A percentile compares a stretch with the other conserved stretches of the same genome.
These are phyloP conservation scores for Leptarthrus brevirostris DNA, from an alignment of 2,888 invertebrate genomes.

Conservation along the genomic window DNA sequence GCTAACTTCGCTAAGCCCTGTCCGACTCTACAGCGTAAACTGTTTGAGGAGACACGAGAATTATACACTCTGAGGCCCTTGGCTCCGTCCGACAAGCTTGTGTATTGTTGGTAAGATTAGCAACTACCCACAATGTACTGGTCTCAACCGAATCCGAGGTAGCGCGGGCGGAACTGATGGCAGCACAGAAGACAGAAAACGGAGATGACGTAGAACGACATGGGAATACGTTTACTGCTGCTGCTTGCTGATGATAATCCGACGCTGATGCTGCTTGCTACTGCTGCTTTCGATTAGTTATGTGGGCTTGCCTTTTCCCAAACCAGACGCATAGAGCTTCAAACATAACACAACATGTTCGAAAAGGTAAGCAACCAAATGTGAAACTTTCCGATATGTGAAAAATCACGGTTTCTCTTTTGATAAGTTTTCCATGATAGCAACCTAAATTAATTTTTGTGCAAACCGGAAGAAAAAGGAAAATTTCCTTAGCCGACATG, in stretches of 20 bases:
- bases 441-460: no score
- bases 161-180: constrained; percentile 2
- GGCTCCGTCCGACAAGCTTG: no score
- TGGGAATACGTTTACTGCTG: neutral
- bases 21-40: neutral
- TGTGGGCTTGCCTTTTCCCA: no score
- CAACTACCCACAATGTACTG: no score
- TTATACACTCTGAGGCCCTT: no score
- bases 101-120: no score
- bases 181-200: neutral
- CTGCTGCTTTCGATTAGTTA: neutral
- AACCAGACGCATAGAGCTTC: no score
- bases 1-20: neutral
- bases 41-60: neutral
- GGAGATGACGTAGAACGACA: constrained; percentile 18
- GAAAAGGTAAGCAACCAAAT: neutral
- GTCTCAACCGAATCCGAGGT: neutral
- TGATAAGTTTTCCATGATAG: no score
- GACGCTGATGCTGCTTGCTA: constrained; percentile 25
- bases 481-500: no score
- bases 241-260: neutral
- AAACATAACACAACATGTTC: neutral
- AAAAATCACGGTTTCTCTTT: no score
- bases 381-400: no score
- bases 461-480: no score